Conservation (phyloP, 2,113 vertebrate genomes). For the Mustelus asterias region DNA sequence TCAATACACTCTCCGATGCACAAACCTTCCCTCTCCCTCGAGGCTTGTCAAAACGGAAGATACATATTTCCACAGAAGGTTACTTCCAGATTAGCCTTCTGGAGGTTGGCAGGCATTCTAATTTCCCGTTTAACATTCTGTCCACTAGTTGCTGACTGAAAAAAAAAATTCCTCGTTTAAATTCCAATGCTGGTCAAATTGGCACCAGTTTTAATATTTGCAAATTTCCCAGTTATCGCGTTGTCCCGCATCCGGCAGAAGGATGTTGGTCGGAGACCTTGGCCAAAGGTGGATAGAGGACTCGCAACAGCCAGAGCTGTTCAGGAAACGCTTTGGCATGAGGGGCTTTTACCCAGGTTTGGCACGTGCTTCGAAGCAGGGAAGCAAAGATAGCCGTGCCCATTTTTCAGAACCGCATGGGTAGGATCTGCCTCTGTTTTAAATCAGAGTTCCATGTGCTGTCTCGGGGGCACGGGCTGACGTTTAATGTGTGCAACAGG, state of each 20-base stretch:
- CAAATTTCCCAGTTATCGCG: neutral
- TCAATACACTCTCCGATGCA: neutral
- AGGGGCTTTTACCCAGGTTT: too few relatives aligned
- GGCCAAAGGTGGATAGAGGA: neutral
- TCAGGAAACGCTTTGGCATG: too few relatives aligned
- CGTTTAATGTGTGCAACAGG: too few relatives aligned
- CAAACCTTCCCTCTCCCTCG: neutral
- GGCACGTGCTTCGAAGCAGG: too few relatives aligned
- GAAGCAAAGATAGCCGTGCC: too few relatives aligned
- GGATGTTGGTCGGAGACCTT: too few relatives aligned
- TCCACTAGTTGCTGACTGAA: neutral
- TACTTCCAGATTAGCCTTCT: neutral
- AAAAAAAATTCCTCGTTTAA: neutral
- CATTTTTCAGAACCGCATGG: too few relatives aligned
- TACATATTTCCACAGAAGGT: constrained; percentile 2
- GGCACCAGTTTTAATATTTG: neutral
- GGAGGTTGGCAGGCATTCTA: neutral
- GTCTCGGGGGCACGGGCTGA: too few relatives aligned
- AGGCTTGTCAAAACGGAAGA: neutral
- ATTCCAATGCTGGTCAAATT: neutral
- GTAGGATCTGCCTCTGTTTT: too few relatives aligned
- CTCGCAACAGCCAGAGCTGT: neutral
- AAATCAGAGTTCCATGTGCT: too few relatives aligned
- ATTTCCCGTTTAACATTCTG: neutral
- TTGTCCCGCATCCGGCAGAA: neutral